These are phyloP conservation scores for Campylomormyrus tamandua DNA, from an alignment of 2,113 vertebrate genomes.

Conservation along the genomic window DNA sequence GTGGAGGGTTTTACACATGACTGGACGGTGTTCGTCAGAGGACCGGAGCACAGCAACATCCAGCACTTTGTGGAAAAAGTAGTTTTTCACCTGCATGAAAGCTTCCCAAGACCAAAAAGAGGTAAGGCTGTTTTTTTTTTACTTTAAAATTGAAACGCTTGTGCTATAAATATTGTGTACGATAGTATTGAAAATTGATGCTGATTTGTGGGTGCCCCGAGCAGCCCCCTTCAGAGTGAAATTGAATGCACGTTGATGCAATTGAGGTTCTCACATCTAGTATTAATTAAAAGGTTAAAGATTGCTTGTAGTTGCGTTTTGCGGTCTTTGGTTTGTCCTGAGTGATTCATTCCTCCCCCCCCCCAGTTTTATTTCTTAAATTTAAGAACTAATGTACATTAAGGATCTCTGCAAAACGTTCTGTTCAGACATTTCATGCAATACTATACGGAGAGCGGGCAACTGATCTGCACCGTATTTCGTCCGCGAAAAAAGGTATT, in stretches of 20 bases:
- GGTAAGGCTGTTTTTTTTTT: slow-evolving; percentile 55
- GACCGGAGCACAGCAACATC: slow-evolving; percentile 94
- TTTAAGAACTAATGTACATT: neutral
- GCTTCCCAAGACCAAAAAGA: slow-evolving; percentile 96
- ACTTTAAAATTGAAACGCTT: neutral
- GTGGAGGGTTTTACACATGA: slow-evolving; percentile 97
- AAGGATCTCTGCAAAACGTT: neutral
- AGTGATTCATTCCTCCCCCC: neutral
- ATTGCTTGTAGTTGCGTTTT: neutral
- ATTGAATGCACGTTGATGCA: slow-evolving; percentile 19
- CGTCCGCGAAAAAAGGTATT: neutral
- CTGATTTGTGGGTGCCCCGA: neutral
- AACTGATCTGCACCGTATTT: neutral
- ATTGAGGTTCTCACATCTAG: neutral
- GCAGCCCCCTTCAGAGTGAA: neutral
- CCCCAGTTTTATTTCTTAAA: neutral
- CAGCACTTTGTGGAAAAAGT: slow-evolving; percentile 99
- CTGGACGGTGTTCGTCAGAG: slow-evolving; percentile 98
- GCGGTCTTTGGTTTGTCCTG: neutral
- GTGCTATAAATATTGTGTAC: neutral
- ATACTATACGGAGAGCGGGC: neutral
- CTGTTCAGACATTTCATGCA: neutral
- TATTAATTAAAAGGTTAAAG: slow-evolving; percentile 5
- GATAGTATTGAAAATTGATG: neutral
- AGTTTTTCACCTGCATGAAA: slow-evolving; percentile 96